phyloP scores from a whole-genome alignment of 2,888 invertebrate species.

The Nomada ruficornis region DNA sequence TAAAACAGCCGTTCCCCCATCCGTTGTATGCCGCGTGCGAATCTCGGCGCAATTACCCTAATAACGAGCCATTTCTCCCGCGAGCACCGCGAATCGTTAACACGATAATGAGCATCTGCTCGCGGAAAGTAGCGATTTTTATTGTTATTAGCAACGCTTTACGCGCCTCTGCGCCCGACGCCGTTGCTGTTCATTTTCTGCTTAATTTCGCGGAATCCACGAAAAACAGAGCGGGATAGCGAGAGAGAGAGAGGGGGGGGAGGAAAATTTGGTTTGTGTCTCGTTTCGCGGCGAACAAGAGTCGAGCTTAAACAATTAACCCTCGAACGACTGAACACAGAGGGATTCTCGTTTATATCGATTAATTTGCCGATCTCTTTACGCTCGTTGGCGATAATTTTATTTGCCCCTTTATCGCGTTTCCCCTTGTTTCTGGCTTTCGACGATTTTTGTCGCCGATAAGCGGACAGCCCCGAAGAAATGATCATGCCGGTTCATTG shows the following conservation, averaged over 20 bases:
- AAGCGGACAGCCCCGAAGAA: too few relatives aligned
- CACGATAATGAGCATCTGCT: conserved; percentile 58
- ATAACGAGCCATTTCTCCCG: conserved; percentile 43
- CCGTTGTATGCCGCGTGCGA: neutral
- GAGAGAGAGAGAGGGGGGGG: too few relatives aligned
- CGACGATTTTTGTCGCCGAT: too few relatives aligned
- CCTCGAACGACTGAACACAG: neutral
- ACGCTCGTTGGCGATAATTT: neutral
- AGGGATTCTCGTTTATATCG: neutral
- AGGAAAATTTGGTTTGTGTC: too few relatives aligned
- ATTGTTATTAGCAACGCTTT: conserved; percentile 57
- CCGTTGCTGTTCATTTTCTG: conserved; percentile 41
- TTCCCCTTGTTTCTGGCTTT: too few relatives aligned
- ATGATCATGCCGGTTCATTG: too few relatives aligned
- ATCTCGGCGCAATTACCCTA: conserved; percentile 49
- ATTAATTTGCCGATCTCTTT: conserved; percentile 4
- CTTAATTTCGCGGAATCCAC: conserved; percentile 44
- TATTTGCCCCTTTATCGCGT: neutral
- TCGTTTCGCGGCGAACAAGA: conserved; percentile 22
- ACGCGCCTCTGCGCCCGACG: conserved; percentile 8
- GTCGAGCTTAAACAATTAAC: conserved; percentile 31
- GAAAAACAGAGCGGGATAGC: too few relatives aligned
- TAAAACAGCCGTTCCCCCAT: conserved; percentile 12
- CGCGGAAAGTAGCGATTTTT: conserved; percentile 53
- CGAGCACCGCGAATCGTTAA: conserved; percentile 40